Percentiles rank a stretch among this genome's conserved stretches.
phyloP scores from a whole-genome alignment of 1,140 invertebrate genomes.

The Drosophila punjabiensis region DNA sequence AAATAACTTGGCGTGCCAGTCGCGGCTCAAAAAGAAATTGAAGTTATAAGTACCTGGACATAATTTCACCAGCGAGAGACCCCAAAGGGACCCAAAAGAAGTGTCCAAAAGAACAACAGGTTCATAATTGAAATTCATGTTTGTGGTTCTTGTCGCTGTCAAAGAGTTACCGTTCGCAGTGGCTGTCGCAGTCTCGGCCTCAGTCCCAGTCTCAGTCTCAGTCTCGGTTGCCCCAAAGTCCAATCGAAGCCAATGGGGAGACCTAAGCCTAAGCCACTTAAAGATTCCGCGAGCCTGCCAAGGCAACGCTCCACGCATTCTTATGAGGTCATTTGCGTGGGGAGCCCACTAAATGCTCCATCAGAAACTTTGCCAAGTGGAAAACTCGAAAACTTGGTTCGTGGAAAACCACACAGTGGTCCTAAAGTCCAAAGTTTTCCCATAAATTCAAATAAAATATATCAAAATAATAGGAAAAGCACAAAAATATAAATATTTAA shows the following conservation, averaged over 20 bases:
- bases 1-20: conserved; percentile 77
- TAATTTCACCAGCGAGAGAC: conserved; percentile 53
- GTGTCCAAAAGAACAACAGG: conserved; percentile 77
- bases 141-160: conserved; percentile 54
- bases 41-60: conserved; percentile 64
- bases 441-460: background rate
- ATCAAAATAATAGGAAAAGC: background rate
- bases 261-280: conserved; percentile 57
- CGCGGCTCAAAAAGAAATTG: conserved; percentile 40
- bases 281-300: conserved; percentile 71
- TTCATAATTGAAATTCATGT: conserved; percentile 83
- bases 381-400: conserved; percentile 60
- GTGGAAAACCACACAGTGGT: conserved; percentile 56
- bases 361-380: conserved; percentile 37
- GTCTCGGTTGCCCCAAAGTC: conserved; percentile 48
- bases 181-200: background rate
- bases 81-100: conserved; percentile 34
- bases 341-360: conserved; percentile 78
- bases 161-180: conserved; percentile 50
- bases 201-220: background rate
- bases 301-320: conserved; percentile 72
- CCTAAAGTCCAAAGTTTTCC: too few relatives aligned
- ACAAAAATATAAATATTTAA: too few relatives aligned
- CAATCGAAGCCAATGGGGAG: conserved; percentile 35
- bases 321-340: conserved; percentile 84